These are phyloP conservation scores for Julus scandinavius DNA, from an alignment of 2,888 invertebrate genomes.

Conservation along the genomic window DNA sequence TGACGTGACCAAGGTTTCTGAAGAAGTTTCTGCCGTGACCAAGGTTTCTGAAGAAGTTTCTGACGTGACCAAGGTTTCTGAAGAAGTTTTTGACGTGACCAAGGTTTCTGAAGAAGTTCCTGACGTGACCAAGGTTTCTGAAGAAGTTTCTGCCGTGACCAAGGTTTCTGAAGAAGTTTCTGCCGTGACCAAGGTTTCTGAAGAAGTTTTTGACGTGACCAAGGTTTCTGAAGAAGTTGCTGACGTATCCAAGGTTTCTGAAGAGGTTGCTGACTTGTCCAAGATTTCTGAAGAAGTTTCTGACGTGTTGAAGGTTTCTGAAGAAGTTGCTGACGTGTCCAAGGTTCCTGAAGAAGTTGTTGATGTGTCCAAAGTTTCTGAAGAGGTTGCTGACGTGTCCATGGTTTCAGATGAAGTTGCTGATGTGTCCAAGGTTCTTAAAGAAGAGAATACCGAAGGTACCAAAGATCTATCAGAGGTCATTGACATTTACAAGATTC, in stretches of 20 bases:
- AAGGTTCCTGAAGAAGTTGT: background rate
- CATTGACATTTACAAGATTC: background rate
- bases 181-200: slow-evolving; percentile 56
- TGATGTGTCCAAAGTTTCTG: slow-evolving; percentile 47
- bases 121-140: too few relatives aligned
- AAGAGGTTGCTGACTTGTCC: slow-evolving; percentile 54
- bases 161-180: slow-evolving; percentile 59
- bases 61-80: too few relatives aligned
- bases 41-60: too few relatives aligned
- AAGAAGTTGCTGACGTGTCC: background rate
- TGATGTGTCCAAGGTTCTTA: slow-evolving; percentile 15
- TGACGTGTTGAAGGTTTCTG: too few relatives aligned
- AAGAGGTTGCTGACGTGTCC: slow-evolving; percentile 47
- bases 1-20: too few relatives aligned
- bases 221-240: slow-evolving; percentile 55
- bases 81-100: too few relatives aligned
- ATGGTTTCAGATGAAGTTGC: slow-evolving; percentile 58
- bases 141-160: too few relatives aligned
- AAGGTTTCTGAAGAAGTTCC: too few relatives aligned
- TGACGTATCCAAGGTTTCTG: slow-evolving; percentile 56
- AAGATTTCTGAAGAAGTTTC: slow-evolving; percentile 11
- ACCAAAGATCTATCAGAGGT: background rate
- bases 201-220: slow-evolving; percentile 60
- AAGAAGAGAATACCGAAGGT: slow-evolving; percentile 56
- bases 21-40: too few relatives aligned